Base-by-base conservation (phyloP, 2,888 invertebrate genomes). In the Cryptocephalus moraei region DNA sequence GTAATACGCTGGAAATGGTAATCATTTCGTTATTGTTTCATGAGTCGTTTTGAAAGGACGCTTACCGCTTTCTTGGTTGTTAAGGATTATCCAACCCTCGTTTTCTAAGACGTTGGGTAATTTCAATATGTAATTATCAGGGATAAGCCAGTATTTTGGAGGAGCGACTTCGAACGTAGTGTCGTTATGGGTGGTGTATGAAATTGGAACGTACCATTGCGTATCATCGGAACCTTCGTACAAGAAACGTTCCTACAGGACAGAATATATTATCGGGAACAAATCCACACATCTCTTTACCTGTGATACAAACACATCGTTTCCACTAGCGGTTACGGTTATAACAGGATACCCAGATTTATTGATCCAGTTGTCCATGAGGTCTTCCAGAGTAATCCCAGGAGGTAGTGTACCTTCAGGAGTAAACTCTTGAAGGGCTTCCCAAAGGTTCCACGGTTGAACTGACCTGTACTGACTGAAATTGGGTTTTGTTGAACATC, bases 291-390 rank as follows among this genome's bases (percentile, higher is more conserved):
- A 22, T 11, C 1, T 40, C 39, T 45, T 46, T 53, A 63, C 65
- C 54, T 65, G 65, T n/a, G 58, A 46, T 33, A 64, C 46, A 9
- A 49, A 44, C 2, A 58, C 41, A 32, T 55, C 52, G 14, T 41
- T 48, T 6, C 48, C 56, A 41, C 49, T 48, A 11, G 51, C 9
- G 34, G 58, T 45, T 0, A 80, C 76, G 1, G 65, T 72, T 8
- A 82, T 58, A 1, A 82, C 63, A 0, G 82, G 84, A 59, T 72
- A 78, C 4, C 82, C 80, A 32, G 75, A 67, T 59, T 80, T 77
- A 4, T 71, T 70, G 0, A 79, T 77, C 84, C 84, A 85, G 2
- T 74, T 73, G 39, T 73, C 66, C 72, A 84, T 75, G 56, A 82
- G 67, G 10, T 44, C 11, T 43, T 40, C 47, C 8, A 59, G 41